These are phyloP conservation scores for Myrmecophaga tridactyla DNA, from an alignment of 2,113 vertebrate species.

Conservation along the genomic window DNA sequence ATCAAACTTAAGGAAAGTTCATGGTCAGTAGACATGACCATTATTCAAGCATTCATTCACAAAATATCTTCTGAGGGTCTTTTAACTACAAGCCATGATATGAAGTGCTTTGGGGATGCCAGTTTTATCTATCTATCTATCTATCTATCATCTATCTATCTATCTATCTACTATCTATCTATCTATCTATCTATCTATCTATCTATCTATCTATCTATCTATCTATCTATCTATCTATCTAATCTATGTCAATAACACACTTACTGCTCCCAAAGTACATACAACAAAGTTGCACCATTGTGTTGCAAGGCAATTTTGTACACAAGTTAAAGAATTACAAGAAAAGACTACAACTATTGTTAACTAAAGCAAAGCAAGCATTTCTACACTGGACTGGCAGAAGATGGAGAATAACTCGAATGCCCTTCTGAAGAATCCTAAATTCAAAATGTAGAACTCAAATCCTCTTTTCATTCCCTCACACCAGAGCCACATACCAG, in stretches of 20 bases:
- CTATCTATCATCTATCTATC: neutral
- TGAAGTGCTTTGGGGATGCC: neutral
- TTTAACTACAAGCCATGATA: neutral
- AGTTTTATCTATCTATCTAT: neutral
- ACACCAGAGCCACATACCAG: neutral
- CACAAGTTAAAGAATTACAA: neutral
- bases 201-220: neutral
- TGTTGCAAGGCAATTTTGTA: neutral
- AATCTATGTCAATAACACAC: neutral
- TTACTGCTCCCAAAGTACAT: neutral
- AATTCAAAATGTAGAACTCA: neutral
- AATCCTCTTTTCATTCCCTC: neutral
- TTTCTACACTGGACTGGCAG: neutral
- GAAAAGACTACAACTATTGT: neutral
- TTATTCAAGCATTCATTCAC: neutral
- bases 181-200: neutral
- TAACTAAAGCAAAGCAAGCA: constrained; percentile 13
- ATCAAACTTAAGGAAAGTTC: neutral
- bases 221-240: neutral
- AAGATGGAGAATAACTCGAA: neutral
- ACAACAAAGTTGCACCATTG: neutral
- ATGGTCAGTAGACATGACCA: neutral
- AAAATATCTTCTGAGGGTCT: neutral
- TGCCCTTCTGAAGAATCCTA: neutral
- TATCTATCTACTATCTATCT: no score